These are phyloP conservation scores for Ctenoplectra terminalis DNA, from an alignment of 1,140 invertebrate genomes.

Conservation along the genomic window DNA sequence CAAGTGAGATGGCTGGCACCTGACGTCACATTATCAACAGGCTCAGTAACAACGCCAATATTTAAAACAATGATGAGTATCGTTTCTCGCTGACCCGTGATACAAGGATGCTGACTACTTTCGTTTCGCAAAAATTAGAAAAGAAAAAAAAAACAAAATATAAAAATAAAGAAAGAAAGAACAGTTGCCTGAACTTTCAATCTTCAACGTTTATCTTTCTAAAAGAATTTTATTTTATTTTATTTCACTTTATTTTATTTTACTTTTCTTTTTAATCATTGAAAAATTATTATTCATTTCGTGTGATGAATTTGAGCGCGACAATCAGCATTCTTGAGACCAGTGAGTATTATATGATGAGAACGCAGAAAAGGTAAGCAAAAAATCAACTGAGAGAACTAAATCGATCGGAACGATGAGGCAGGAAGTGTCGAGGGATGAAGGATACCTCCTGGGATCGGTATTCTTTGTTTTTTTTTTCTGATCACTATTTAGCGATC, in stretches of 20 bases:
- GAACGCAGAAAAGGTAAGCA: conserved; percentile 53
- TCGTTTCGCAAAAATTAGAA: background rate
- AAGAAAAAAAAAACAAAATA: background rate
- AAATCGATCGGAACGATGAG: conserved; percentile 47
- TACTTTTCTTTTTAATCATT: too few species aligned
- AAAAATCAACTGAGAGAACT: conserved; percentile 61
- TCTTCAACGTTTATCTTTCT: too few species aligned
- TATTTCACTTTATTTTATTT: too few species aligned
- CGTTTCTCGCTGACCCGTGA: conserved; percentile 44
- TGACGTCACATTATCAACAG: conserved; percentile 84
- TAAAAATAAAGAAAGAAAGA: too few species aligned
- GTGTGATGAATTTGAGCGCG: background rate
- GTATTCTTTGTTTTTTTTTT: too few species aligned
- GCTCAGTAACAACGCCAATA: conserved; percentile 77
- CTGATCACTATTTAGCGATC: background rate
- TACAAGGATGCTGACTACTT: conserved; percentile 53
- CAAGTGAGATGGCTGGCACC: conserved; percentile 99
- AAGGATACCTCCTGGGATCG: background rate
- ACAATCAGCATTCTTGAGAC: conserved; percentile 54
- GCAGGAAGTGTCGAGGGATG: background rate
- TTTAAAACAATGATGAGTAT: conserved; percentile 62
- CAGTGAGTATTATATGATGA: conserved; percentile 48
- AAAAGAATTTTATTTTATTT: too few species aligned
- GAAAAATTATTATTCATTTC: background rate
- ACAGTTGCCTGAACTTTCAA: background rate